Evolutionary conservation across 1,140 invertebrate species (phyloP).

Genomic region (Lepidotrigona ventralis): DNA sequence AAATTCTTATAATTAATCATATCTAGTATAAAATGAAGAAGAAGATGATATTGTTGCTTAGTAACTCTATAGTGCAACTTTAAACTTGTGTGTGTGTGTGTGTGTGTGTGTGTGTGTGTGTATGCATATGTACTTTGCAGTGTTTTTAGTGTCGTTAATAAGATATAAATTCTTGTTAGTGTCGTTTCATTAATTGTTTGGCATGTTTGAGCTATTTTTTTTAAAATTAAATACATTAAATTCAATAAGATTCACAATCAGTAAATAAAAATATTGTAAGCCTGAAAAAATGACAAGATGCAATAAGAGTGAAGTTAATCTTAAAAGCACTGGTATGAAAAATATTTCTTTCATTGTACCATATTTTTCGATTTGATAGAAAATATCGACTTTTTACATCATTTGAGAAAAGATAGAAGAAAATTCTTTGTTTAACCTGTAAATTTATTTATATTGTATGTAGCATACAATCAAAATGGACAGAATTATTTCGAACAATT

Average conservation of each 20-base stretch:
- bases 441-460: conserved; percentile 34
- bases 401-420: not conserved
- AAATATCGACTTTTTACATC: conserved; percentile 15
- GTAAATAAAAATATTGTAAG: not conserved
- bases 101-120: too few relatives aligned
- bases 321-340: conserved; percentile 74
- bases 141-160: not conserved
- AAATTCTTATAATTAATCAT: not conserved
- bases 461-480: conserved; percentile 74
- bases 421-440: conserved; percentile 1
- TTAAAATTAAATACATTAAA: not conserved
- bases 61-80: not conserved
- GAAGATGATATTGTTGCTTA: not conserved
- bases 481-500: conserved; percentile 74
- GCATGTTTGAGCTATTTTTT: conserved; percentile 22
- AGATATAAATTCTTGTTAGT: not conserved
- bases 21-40: not conserved
- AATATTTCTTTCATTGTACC: conserved; percentile 21
- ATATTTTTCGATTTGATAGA: conserved; percentile 24
- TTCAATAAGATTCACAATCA: not conserved
- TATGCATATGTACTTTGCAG: not conserved
- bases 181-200: not conserved
- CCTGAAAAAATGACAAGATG: conserved; percentile 70
- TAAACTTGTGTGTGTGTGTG: not conserved
- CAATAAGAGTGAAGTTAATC: conserved; percentile 56